Evolutionary conservation across 2,113 vertebrate genomes (phyloP), one percentile per base, ranked within the genome.

Genomic region (Porphyrio hochstetteri): DNA sequence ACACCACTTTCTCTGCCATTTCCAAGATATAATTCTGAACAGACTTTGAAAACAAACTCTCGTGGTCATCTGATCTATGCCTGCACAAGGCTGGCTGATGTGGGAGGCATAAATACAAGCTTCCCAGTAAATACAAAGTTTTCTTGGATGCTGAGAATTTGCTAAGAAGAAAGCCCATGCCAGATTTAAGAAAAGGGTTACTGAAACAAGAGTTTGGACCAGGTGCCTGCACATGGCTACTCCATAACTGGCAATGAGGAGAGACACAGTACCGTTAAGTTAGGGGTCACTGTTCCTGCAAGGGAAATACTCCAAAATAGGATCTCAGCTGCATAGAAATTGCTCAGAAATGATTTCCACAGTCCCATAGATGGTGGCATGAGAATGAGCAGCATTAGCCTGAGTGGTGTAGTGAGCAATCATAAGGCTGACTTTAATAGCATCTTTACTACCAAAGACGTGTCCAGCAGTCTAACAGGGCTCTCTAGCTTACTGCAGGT

Each of bases 41-140:
- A 97, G 95, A 91, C 78, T 63, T 50, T 27, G 78, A 87, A 95
- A 96, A 90, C 75, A 96, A 94, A 88, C 90, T 91, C 61, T 92
- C 76, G 85, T 36, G 90, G 93, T 94, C 90, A 93, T 84, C 86
- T 60, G 53, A 90, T 74, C 83, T 88, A 53, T 40, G 90, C 60
- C 76, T 95, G 92, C 88, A 44, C 70, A 64, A 93, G n/a, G 44
- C 82, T 81, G 82, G 75, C 90, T 91, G 77, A 82, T 82, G 71
- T 40, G 71, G 31, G 85, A 78, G 65, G 57, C 48, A 89, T 75
- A 86, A 94, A 93, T 78, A 90, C 56, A 95, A 82, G 61, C 68
- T 92, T 64, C 81, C 84, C 44, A 82, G 93, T 82, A 74, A 95
- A 89, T 50, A 95, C 0, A 13, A 56, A 35, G 44, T 82, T 85